Conservation (phyloP, 2,888 invertebrate species). For the Agrochola lota region DNA sequence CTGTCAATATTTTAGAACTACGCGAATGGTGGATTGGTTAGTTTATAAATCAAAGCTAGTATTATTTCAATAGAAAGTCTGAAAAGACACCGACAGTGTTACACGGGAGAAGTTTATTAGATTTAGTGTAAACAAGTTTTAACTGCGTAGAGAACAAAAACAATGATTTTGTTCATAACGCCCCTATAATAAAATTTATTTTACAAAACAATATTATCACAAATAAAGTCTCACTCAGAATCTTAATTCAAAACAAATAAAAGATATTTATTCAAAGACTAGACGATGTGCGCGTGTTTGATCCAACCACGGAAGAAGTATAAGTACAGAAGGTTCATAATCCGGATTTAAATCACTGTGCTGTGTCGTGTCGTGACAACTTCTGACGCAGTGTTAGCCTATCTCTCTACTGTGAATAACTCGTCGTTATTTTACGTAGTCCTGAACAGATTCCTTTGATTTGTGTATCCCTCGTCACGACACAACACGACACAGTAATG, state of each 20-base stretch:
- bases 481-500: too few relatives aligned
- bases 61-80: background rate
- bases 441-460: too few relatives aligned
- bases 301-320: background rate
- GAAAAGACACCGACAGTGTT: background rate
- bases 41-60: background rate
- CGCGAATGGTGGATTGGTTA: conserved; percentile 1
- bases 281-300: background rate
- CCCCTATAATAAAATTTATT: background rate
- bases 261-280: background rate
- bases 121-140: background rate
- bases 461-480: too few relatives aligned
- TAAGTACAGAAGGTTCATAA: background rate
- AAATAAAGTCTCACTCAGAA: background rate
- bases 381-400: too few relatives aligned
- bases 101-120: too few relatives aligned
- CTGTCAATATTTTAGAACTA: conserved; percentile 23
- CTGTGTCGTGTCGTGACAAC: too few relatives aligned
- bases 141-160: background rate
- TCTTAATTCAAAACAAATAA: background rate
- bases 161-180: background rate
- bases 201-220: background rate
- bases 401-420: too few relatives aligned
- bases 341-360: too few relatives aligned
- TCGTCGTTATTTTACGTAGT: too few relatives aligned